phyloP scores from a whole-genome alignment of 1,140 invertebrate species.

The Polypedilum vanderplanki region DNA sequence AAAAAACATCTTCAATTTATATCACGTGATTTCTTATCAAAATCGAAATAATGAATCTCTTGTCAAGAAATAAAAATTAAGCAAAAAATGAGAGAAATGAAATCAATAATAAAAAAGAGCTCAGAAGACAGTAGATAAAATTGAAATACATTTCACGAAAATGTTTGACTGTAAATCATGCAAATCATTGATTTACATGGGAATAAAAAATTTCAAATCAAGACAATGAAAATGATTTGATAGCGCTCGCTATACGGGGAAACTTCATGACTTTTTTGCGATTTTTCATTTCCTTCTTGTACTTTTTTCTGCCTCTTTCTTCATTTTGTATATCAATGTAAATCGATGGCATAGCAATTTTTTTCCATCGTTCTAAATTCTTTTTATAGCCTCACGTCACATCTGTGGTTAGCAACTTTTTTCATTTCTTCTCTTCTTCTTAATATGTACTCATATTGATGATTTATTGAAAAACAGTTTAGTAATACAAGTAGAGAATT shows the following conservation, averaged over 20 bases:
- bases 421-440: background rate
- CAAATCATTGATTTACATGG: conserved; percentile 13
- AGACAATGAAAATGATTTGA: background rate
- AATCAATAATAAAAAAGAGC: background rate
- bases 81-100: background rate
- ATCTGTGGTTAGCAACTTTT: background rate
- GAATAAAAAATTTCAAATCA: background rate
- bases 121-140: background rate
- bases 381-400: background rate
- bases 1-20: too few relatives aligned
- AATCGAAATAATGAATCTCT: too few relatives aligned
- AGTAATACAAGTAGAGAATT: background rate
- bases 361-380: background rate
- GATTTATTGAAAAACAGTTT: conserved; percentile 8
- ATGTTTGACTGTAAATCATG: background rate
- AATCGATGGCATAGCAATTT: background rate
- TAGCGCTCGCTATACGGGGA: background rate
- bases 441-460: background rate
- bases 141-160: background rate
- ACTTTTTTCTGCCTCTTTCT: background rate
- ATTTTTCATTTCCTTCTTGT: background rate
- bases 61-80: background rate
- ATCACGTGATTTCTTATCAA: too few relatives aligned
- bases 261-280: background rate
- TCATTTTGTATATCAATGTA: background rate